Base-by-base conservation (phyloP, 1,140 invertebrate species). In the Papilio dardanus region DNA sequence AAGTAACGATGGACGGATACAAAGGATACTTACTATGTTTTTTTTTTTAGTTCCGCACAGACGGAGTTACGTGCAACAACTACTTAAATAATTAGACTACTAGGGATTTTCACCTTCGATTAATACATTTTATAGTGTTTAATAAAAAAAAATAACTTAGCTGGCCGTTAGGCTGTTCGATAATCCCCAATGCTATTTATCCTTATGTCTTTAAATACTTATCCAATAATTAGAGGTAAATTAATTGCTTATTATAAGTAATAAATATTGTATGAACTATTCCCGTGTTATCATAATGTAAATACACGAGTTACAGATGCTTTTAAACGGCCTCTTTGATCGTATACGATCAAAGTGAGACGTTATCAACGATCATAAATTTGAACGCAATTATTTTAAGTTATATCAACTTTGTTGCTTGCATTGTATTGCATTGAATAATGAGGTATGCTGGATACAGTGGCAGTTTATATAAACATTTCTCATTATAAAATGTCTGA, bases 301-400 rank as follows among this genome's bases (percentile, higher is more conserved):
- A 78, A 50, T 37, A 62, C 54, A 58, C 62, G 77, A 78, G 74
- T 80, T 83, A 81, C 83, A 86, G 79, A 85, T 84, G 83, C 78
- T 82, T 69, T 74, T 77, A 76, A 62, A 80, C 74, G 42, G 71
- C 69, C 66, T 40, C 78, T 83, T 84, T 86, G 79, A 84, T 82
- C 82, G 76, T 77, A 35, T 28, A n/a, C 77, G 76, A 83, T 87
- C 87, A 88, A 88, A 88, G 83, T 77, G 79, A 75, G 74, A 33
- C 73, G 65, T 82, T 88, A 88, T 88, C 87, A 78, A 76, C 50
- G 58, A 1, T 42, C 79, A 85, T 87, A 87, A 88, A 88, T 87
- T 80, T 78, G 42, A 78, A 77, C 76, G 81, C 84, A 84, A 85
- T 88, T 86, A 86, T 80, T 80, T 79, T 83, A 84, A 83, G 82